A percentile compares a stretch with the other conserved stretches of the same genome.
These are phyloP conservation scores for Chitala chitala DNA, from an alignment of 2,113 vertebrate genomes.

Conservation along the genomic window DNA sequence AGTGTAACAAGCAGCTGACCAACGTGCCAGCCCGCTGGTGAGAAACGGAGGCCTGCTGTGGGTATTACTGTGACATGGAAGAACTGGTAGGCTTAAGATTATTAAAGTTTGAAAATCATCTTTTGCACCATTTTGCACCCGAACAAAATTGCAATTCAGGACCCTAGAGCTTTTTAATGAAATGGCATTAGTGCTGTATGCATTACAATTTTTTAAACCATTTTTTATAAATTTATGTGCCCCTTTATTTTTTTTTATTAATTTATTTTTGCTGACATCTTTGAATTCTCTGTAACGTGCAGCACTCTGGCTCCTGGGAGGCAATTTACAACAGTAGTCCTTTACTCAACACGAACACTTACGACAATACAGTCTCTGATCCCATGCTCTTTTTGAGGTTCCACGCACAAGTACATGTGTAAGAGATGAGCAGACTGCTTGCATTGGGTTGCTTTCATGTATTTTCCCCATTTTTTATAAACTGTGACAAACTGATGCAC, in stretches of 20 bases:
- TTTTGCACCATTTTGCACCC: neutral
- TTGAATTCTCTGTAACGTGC: neutral
- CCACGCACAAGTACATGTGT: neutral
- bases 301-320: constrained; percentile 4
- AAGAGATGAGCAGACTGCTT: neutral
- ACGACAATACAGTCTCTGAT: neutral
- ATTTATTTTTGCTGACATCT: neutral
- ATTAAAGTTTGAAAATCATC: constrained; percentile 15
- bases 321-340: neutral
- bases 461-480: neutral
- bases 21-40: neutral
- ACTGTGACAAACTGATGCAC: neutral
- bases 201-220: constrained; percentile 8
- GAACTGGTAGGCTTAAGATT: neutral
- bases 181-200: neutral
- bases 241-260: constrained; percentile 10
- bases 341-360: neutral
- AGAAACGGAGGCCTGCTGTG: neutral
- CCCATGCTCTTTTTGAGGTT: neutral
- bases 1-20: neutral
- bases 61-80: neutral
- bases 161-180: neutral
- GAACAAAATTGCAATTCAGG: constrained; percentile 18
- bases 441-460: neutral
- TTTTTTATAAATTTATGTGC: neutral